These are phyloP conservation scores for Delichon dasypus DNA, from an alignment of 2,797 vertebrate species.

Conservation along the genomic window DNA sequence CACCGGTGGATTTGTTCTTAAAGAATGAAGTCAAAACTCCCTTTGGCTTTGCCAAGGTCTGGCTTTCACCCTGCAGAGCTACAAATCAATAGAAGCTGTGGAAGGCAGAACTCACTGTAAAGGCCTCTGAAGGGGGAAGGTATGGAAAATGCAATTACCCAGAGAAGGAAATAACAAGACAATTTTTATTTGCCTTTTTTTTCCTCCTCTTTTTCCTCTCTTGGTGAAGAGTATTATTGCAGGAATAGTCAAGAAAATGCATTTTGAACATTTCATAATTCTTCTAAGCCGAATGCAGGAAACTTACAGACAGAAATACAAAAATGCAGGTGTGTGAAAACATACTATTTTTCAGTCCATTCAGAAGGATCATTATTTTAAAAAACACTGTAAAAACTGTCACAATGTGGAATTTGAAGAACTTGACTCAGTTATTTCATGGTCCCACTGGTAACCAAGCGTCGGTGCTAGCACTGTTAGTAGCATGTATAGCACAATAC, in stretches of 20 bases:
- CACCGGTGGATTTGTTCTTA: constrained; percentile 54
- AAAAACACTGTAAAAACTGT: not conserved
- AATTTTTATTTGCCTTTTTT: not conserved
- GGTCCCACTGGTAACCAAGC: not conserved
- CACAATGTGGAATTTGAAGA: not conserved
- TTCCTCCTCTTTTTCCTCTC: not conserved
- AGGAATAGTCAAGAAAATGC: not conserved
- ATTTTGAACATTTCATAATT: not conserved
- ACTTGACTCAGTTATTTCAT: not conserved
- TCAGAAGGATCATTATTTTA: not conserved
- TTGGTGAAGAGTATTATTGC: not conserved
- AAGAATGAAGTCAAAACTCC: constrained; percentile 62
- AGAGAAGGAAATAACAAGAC: constrained; percentile 28
- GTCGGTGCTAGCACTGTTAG: not conserved
- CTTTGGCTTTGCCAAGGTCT: constrained; percentile 56
- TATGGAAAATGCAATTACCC: constrained; percentile 32
- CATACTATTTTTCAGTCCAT: not conserved
- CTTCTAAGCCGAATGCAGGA: not conserved
- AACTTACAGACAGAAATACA: not conserved
- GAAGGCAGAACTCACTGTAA: constrained; percentile 48
- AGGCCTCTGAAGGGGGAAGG: constrained; percentile 24
- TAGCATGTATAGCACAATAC: not conserved
- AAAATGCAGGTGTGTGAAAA: not conserved
- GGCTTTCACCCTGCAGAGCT: constrained; percentile 51
- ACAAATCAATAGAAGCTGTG: constrained; percentile 48